Evolutionary conservation across 2,113 vertebrate species (phyloP).

Genomic region (Cisticola juncidis): DNA sequence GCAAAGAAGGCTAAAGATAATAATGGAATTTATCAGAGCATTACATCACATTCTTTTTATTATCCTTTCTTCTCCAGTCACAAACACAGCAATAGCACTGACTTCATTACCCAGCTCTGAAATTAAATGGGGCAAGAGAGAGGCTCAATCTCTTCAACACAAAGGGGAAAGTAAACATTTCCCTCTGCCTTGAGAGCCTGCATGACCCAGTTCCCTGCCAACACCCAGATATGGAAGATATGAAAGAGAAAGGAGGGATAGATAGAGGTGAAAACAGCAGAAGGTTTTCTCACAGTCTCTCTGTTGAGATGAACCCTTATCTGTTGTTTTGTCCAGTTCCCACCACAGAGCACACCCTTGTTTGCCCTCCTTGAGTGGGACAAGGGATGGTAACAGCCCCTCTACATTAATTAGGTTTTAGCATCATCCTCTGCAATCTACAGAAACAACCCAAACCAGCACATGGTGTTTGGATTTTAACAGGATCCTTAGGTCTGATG

Average conservation of each 20-base stretch:
- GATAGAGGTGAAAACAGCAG: neutral
- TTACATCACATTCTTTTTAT: conserved; percentile 21
- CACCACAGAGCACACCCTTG: neutral
- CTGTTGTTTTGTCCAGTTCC: neutral
- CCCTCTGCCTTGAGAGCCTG: neutral
- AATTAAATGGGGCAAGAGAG: conserved; percentile 37
- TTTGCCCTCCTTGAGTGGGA: neutral
- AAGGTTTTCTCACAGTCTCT: neutral
- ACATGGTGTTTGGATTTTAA: neutral
- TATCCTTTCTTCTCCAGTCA: neutral
- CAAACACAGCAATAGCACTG: neutral
- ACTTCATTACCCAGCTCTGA: conserved; percentile 31
- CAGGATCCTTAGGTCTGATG: rapidly evolving
- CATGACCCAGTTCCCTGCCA: conserved; percentile 28
- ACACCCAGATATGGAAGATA: neutral
- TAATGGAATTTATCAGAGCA: conserved; percentile 34
- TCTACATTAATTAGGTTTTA: neutral
- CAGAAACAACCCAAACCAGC: neutral
- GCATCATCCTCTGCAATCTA: neutral
- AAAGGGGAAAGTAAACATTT: conserved; percentile 14
- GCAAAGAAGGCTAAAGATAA: neutral
- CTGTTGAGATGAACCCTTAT: neutral
- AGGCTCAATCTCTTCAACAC: neutral
- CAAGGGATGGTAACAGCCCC: neutral
- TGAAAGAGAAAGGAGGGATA: neutral